Evolutionary conservation across 2,888 invertebrate genomes (phyloP), one percentile per base, ranked within the genome.

Genomic region (Hartigia nigra): DNA sequence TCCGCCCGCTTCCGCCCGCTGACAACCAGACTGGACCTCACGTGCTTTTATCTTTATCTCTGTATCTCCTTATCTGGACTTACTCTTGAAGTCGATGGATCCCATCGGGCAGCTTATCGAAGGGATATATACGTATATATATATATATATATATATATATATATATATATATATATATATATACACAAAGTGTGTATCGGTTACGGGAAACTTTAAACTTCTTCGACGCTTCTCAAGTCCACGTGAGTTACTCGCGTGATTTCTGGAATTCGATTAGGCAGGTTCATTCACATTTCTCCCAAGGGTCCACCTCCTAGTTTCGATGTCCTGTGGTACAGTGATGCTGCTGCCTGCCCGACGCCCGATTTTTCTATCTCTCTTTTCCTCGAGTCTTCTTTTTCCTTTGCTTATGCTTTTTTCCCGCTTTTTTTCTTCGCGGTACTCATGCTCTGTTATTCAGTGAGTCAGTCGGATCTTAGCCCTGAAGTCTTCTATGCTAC

Each of bases 1-100:
- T 87, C 88, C n/a, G n/a, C n/a, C n/a, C n/a, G n/a, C n/a, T n/a
- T 88, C 88, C 88, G 88, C 84, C 84, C 84, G 85, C 81, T 84
- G 77, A 80, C 77, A 76, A 74, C 31, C 77, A 80, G 69, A 36
- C 77, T 31, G 75, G 35, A 75, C 75, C 75, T 75, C 75, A 14
- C 72, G 72, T 31, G 75, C 36, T 11, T 34, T 75, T 55, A 55
- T 55, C 55, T 14, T 4, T 55, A n/a, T n/a, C n/a, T n/a, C n/a
- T n/a, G n/a, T n/a, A n/a, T n/a, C n/a, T n/a, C n/a, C n/a, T n/a
- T n/a, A 55, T 55, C 55, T 23, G 55, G 55, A 55, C 23, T 72
- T 23, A 31, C 12, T 12, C 32, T 72, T 34, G 4, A 3, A 72
- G 3, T 23, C 55, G 23, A 23, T 12, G 72, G 31, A 14, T 72